These are phyloP conservation scores for Xylocopa sonorina DNA, from an alignment of 1,140 invertebrate genomes.

Conservation along the genomic window DNA sequence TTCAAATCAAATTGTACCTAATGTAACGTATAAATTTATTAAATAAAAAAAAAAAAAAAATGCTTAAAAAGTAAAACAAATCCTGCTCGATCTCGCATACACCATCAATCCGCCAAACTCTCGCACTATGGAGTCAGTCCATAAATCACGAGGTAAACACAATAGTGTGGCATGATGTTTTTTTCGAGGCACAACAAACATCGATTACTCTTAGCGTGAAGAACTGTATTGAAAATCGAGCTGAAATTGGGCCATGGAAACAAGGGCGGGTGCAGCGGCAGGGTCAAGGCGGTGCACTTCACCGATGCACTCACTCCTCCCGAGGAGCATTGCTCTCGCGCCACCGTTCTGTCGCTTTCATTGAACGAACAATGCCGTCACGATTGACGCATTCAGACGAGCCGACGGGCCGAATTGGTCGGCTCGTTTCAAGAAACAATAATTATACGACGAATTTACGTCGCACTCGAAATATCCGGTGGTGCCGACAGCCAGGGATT, in stretches of 20 bases:
- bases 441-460: slow-evolving; percentile 50
- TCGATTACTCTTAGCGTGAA: no score
- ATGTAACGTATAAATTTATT: no score
- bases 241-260: slow-evolving; percentile 44
- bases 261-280: slow-evolving; percentile 22
- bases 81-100: no score
- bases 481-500: not conserved
- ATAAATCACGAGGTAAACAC: no score
- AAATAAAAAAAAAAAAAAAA: no score
- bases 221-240: not conserved
- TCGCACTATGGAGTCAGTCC: no score
- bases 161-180: no score
- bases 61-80: no score
- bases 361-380: slow-evolving; percentile 57
- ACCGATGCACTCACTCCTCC: slow-evolving; percentile 53
- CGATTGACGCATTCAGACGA: slow-evolving; percentile 63
- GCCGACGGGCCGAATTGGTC: slow-evolving; percentile 50
- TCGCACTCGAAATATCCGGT: slow-evolving; percentile 49
- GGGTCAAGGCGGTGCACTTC: slow-evolving; percentile 52
- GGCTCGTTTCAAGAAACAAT: slow-evolving; percentile 42
- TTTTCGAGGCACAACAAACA: no score
- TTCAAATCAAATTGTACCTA: no score
- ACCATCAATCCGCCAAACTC: no score
- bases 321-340: slow-evolving; percentile 44
- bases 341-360: slow-evolving; percentile 49